Evolutionary conservation across 1,140 invertebrate species (phyloP).

Genomic region (Ips typographus): DNA sequence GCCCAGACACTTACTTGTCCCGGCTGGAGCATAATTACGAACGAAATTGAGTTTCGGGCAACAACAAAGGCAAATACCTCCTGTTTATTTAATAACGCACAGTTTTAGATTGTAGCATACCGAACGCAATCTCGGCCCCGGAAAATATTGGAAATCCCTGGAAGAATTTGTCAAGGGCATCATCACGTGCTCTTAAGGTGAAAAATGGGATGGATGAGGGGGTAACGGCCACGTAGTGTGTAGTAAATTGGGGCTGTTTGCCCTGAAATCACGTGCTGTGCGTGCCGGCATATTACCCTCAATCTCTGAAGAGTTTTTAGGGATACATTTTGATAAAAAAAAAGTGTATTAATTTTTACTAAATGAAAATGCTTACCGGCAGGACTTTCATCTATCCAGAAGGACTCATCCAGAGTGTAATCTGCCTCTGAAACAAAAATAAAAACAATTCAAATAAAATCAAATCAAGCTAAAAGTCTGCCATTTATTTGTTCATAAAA

Average conservation of each 20-base stretch:
- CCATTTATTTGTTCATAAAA: not conserved
- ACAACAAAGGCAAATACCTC: not conserved
- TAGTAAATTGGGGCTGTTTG: constrained; percentile 28
- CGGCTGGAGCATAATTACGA: not conserved
- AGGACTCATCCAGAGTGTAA: constrained; percentile 87
- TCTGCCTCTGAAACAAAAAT: constrained; percentile 78
- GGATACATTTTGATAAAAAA: not conserved
- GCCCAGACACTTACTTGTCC: not conserved
- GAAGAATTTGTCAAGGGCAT: constrained; percentile 14
- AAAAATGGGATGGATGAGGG: constrained; percentile 6
- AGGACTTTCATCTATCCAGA: constrained; percentile 87
- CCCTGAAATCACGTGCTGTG: constrained; percentile 22
- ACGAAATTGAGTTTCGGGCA: not conserved
- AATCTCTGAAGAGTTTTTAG: constrained; percentile 7
- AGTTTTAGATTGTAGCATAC: not conserved
- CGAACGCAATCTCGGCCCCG: constrained; percentile 1
- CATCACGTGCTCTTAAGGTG: constrained; percentile 18
- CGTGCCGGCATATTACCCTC: constrained; percentile 14
- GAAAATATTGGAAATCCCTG: constrained; percentile 8
- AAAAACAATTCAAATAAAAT: constrained; percentile 4
- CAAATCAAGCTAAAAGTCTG: not conserved
- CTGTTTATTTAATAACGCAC: not conserved
- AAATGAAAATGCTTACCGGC: constrained; percentile 65
- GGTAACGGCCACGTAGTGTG: constrained; percentile 13
- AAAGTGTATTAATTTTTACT: not conserved